Base-by-base conservation (phyloP, 2,113 vertebrate species). In the Pipra filicauda region DNA sequence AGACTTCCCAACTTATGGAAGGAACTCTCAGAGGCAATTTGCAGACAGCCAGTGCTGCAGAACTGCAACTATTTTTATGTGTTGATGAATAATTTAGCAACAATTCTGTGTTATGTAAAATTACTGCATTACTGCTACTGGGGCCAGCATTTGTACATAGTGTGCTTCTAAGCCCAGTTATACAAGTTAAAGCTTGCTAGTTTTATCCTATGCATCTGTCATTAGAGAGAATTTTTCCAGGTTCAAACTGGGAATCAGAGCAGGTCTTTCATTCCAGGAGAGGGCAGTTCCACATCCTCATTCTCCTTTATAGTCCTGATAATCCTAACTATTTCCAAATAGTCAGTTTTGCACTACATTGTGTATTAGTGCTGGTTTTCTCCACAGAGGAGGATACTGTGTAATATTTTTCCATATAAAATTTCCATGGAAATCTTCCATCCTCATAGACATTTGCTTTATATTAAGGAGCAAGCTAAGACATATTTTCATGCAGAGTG, bases 81-180 rank as follows among this genome's bases (percentile, higher is more conserved):
- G 91, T 67, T 31, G 65, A 66, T 95, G 94, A 96, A 96, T 96
- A 95, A 96, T 96, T 93, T 95, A 96, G 88, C 72, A 88, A 86
- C 62, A 51, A 17, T 91, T 83, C 82, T 52, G 70, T 46, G 79
- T 81, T 91, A 80, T 22, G 52, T 94, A 91, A 93, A 95, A 83
- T 93, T 55, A 35, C 75, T 79, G 88, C 88, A 77, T 59, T 90
- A 27, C 59, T 77, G 91, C 81, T 91, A 84, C 87, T 94, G 84
- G 46, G 91, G 74, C 87, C 78, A 62, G 64, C 33, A 33, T 89
- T 95, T 0, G 15, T 91, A 76, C 71, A 59, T 66, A 94, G 41
- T 55, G 59, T 94, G 95, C 88, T 76, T 57, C 80, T 93, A 70
- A 93, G 71, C 91, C 71, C 58, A 66, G 88, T 66, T 88, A 51